Evolutionary conservation across 2,888 invertebrate species (phyloP).

Genomic region (Stegophylla sp.): DNA sequence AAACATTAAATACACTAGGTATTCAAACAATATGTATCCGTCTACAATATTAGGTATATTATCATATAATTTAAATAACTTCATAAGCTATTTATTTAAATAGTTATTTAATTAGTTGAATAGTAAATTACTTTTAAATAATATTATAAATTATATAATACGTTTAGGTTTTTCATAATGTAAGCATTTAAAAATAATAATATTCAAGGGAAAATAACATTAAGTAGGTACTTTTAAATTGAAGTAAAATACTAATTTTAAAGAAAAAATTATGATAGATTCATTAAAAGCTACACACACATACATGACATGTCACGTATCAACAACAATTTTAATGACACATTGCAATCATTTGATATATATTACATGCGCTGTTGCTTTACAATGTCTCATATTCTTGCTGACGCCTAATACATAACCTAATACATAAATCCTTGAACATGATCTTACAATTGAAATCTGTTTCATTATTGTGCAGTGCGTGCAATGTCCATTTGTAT

Average conservation of each 20-base stretch:
- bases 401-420: conserved; percentile 13
- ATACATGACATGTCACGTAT: conserved; percentile 8
- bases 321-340: conserved; percentile 13
- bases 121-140: too few species aligned
- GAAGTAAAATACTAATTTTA: neutral
- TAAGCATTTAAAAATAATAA: too few species aligned
- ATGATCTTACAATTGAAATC: conserved; percentile 29
- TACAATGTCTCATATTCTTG: conserved; percentile 22
- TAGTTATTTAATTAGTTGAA: too few species aligned
- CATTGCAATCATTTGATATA: conserved; percentile 21
- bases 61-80: too few species aligned
- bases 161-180: too few species aligned
- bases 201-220: neutral
- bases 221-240: neutral
- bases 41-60: too few species aligned
- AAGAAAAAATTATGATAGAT: neutral
- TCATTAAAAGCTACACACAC: neutral
- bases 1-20: too few species aligned
- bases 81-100: too few species aligned
- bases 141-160: too few species aligned
- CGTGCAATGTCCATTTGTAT: neutral
- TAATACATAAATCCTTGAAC: conserved; percentile 41
- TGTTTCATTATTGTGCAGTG: conserved; percentile 28
- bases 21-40: too few species aligned
- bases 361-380: neutral